Evolutionary conservation across 2,888 invertebrate genomes (phyloP).

Genomic region (Mesorhabditis spiculigera): DNA sequence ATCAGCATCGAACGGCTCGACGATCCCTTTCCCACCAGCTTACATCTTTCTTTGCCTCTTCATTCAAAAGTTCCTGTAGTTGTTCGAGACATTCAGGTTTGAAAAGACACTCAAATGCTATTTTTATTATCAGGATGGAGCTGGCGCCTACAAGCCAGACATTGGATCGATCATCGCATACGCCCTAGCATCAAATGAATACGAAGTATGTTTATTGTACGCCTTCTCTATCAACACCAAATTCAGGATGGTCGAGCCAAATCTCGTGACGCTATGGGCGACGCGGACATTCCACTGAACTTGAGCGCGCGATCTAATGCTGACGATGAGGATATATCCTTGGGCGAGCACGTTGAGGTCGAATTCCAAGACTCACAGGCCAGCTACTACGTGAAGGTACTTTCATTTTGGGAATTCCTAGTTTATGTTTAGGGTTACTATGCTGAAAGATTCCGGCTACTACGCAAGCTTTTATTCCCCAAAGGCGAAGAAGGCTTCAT

Average conservation of each 20-base stretch:
- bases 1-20: conserved; percentile 24
- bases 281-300: conserved; percentile 18
- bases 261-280: conserved; percentile 15
- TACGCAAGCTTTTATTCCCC: conserved; percentile 70
- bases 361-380: conserved; percentile 69
- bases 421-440: conserved; percentile 65
- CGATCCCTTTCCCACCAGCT: conserved; percentile 42
- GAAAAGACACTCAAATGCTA: background rate
- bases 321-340: conserved; percentile 66
- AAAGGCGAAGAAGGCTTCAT: conserved; percentile 68
- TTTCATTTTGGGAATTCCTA: conserved; percentile 46
- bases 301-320: conserved; percentile 16
- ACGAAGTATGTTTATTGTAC: conserved; percentile 61
- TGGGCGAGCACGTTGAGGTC: conserved; percentile 60
- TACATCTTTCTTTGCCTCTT: conserved; percentile 36
- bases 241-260: conserved; percentile 12
- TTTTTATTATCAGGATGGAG: conserved; percentile 14
- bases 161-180: conserved; percentile 72
- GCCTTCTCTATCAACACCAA: background rate
- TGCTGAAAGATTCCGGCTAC: conserved; percentile 81
- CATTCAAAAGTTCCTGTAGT: conserved; percentile 38
- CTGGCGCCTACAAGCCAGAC: conserved; percentile 48
- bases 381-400: conserved; percentile 77
- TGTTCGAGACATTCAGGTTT: conserved; percentile 42
- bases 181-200: conserved; percentile 73